Evolutionary conservation across 2,797 vertebrate genomes (phyloP).

Genomic region (Kryptopterus vitreolus): DNA sequence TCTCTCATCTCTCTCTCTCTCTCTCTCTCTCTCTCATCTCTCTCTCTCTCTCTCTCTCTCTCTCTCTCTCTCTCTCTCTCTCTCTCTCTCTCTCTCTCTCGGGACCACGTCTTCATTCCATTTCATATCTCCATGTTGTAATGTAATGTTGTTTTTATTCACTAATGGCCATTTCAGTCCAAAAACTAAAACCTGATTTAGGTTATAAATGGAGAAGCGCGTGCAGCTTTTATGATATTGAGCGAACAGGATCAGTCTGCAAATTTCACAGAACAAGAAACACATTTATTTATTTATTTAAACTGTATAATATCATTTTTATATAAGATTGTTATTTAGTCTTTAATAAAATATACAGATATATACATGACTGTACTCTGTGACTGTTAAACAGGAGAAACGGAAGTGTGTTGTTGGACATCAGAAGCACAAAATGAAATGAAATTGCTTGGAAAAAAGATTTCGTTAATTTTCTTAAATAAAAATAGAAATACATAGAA

Average conservation of each 20-base stretch:
- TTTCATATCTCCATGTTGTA: neutral
- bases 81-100: slow-evolving; percentile 53
- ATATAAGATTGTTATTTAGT: neutral
- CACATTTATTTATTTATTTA: neutral
- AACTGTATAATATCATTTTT: too few species aligned
- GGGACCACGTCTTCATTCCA: slow-evolving; percentile 19
- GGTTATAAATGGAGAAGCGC: slow-evolving; percentile 28
- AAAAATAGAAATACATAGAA: too few species aligned
- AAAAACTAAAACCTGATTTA: slow-evolving; percentile 35
- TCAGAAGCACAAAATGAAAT: too few species aligned
- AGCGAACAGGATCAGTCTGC: neutral
- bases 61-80: neutral
- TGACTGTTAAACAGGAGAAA: too few species aligned
- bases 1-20: neutral
- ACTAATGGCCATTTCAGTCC: slow-evolving; percentile 18
- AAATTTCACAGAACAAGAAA: neutral
- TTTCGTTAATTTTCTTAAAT: too few species aligned
- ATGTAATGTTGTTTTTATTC: slow-evolving; percentile 28
- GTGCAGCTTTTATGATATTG: slow-evolving; percentile 29
- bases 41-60: slow-evolving; percentile 56
- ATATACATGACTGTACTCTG: too few species aligned
- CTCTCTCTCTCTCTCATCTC: slow-evolving; percentile 54
- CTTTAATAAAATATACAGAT: neutral
- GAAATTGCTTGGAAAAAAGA: too few species aligned
- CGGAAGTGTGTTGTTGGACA: too few species aligned